A percentile compares a stretch with the other conserved stretches of the same genome.
Conservation (phyloP, 2,888 invertebrate species). For the Heliconius hortense region DNA sequence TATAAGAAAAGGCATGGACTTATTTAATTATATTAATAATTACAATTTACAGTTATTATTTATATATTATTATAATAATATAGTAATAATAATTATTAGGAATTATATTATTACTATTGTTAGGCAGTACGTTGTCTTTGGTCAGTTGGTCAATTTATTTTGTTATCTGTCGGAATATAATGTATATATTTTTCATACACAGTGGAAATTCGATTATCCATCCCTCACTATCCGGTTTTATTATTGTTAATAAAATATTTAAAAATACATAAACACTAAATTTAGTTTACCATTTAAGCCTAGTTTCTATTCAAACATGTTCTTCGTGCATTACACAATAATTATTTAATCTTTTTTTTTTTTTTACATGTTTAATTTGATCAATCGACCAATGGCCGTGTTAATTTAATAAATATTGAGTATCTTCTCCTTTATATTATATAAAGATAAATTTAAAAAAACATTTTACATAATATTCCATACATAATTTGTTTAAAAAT, state of each 20-base stretch:
- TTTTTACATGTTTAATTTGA: too few species aligned
- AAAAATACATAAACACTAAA: too few species aligned
- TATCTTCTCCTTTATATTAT: not conserved
- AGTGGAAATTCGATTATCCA: not conserved
- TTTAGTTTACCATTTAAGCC: too few species aligned
- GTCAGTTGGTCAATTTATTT: not conserved
- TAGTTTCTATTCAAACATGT: too few species aligned
- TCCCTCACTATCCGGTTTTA: too few species aligned
- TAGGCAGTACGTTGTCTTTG: not conserved
- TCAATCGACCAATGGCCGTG: too few species aligned
- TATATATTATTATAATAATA: constrained; percentile 7
- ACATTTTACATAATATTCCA: not conserved
- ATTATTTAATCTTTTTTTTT: too few species aligned
- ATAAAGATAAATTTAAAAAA: not conserved
- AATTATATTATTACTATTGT: not conserved
- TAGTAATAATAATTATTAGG: not conserved
- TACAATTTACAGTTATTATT: constrained; percentile 12
- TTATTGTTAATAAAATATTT: too few species aligned
- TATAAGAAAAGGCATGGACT: constrained; percentile 96
- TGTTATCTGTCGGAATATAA: not conserved
- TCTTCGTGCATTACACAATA: too few species aligned
- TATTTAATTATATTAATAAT: constrained; percentile 76
- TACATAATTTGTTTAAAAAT: not conserved
- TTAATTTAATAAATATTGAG: too few species aligned
- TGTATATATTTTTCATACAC: too few species aligned